Base-by-base conservation (phyloP, 2,113 vertebrate genomes). In the Cynopterus brachyotis region DNA sequence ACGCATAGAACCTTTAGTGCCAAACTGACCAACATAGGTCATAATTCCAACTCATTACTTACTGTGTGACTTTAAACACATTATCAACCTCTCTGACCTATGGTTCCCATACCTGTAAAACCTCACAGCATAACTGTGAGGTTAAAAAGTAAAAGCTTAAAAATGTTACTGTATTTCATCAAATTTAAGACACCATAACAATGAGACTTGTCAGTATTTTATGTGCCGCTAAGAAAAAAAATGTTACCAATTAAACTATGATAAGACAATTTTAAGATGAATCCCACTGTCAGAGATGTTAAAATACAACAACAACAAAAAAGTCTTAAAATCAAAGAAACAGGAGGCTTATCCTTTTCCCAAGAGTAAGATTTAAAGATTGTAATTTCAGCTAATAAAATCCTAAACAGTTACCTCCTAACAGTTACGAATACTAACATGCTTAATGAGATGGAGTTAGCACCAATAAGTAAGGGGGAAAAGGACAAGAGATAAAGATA, bases 371-470 rank as follows among this genome's bases (percentile, higher is more conserved):
- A 89, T 82, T 92, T 85, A 89, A 87, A 85, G 26, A 86, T 82
- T 86, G 55, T 5, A 95, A 76, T 92, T 94, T 94, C 28, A 94
- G 85, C 30, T 72, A 95, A 90, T 76, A 28, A 96, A 96, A 92
- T 88, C 45, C 59, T 84, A 84, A 84, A 82, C 0, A 92, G 37
- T 80, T 82, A 94, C 4, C 40, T 76, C 35, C 76, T 47, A 84
- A 53, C 47, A 95, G 50, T 81, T 35, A 92, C 78, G 96, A 86
- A 92, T 62, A 7, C 42, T 81, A 90, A 95, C 32, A 95, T 35
- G 28, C 16, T 73, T 94, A 67, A 91, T 83, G 47, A 28, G 64
- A 75, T 67, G 19, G 47, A 82, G 37, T 83, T 66, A 96, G 89
- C 37, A 94, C 26, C 60, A 92, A 72, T 3, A 78, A 60, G 40